Conservation (phyloP, 2,888 invertebrate genomes). For the Mimas tiliae region DNA sequence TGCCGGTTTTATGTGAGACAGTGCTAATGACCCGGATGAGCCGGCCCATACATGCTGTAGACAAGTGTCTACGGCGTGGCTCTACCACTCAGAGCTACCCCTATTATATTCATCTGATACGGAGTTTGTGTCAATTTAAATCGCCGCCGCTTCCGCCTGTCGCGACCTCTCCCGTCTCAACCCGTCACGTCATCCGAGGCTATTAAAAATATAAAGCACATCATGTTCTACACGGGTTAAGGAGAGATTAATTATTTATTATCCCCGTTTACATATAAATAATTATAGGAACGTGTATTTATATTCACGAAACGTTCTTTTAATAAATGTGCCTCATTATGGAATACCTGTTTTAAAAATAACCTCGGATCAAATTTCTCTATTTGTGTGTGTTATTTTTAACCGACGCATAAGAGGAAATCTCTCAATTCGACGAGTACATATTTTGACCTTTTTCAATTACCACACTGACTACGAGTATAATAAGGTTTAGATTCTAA, state of each 20-base stretch:
- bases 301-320: not conserved
- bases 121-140: not conserved
- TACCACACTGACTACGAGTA: no score
- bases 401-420: no score
- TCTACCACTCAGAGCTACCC: no score
- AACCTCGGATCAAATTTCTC: not conserved
- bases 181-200: not conserved
- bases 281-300: conserved; percentile 30
- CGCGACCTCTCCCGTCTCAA: not conserved
- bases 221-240: conserved; percentile 34
- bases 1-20: no score
- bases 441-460: no score
- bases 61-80: no score
- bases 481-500: no score
- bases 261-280: conserved; percentile 33
- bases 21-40: no score
- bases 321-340: conserved; percentile 13
- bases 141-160: not conserved
- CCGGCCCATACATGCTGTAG: no score
- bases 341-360: conserved; percentile 6
- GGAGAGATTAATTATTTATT: conserved; percentile 43
- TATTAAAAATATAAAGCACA: conserved; percentile 44
- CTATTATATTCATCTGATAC: no score
- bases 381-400: not conserved
- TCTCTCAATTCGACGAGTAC: no score